Percentiles rank a stretch among this genome's conserved stretches.
Evolutionary conservation across 2,113 vertebrate species (phyloP).

Genomic region (Cyprinodon brontotheroides): DNA sequence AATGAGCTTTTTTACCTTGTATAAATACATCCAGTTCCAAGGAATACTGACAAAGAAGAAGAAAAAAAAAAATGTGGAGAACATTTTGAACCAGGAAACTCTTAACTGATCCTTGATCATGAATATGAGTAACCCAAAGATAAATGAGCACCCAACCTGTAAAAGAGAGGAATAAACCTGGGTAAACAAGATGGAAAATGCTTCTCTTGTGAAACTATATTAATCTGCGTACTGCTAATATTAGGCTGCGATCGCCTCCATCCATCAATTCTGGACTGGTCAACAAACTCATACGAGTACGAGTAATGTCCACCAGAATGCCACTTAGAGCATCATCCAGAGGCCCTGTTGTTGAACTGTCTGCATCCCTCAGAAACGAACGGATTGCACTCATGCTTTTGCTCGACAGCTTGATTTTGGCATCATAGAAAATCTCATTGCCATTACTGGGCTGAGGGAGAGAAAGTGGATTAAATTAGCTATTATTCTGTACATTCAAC

Average conservation of each 20-base stretch:
- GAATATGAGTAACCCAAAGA: conserved; percentile 76
- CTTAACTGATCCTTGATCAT: conserved; percentile 84
- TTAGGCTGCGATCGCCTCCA: conserved; percentile 84
- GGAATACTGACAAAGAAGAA: conserved; percentile 87
- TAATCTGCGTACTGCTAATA: conserved; percentile 81
- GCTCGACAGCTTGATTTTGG: conserved; percentile 84
- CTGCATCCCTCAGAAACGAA: conserved; percentile 81
- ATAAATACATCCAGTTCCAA: conserved; percentile 96
- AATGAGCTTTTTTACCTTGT: conserved; percentile 83
- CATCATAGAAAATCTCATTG: conserved; percentile 81
- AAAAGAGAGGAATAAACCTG: conserved; percentile 5
- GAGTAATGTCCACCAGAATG: conserved; percentile 87
- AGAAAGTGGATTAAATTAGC: background rate
- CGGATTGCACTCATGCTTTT: conserved; percentile 83
- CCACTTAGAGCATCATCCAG: conserved; percentile 90
- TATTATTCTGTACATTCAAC: too few species aligned
- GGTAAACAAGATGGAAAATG: background rate
- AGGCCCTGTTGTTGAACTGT: conserved; percentile 84
- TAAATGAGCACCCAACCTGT: conserved; percentile 79
- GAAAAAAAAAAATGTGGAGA: conserved; percentile 81
- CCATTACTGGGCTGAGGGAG: conserved; percentile 80
- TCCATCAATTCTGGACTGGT: conserved; percentile 90
- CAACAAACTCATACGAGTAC: conserved; percentile 71
- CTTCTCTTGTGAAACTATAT: background rate
- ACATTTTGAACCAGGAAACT: conserved; percentile 84